Evolutionary conservation across 2,797 vertebrate genomes (phyloP), one percentile per base, ranked within the genome.

Genomic region (Craterocephalus amniculus): DNA sequence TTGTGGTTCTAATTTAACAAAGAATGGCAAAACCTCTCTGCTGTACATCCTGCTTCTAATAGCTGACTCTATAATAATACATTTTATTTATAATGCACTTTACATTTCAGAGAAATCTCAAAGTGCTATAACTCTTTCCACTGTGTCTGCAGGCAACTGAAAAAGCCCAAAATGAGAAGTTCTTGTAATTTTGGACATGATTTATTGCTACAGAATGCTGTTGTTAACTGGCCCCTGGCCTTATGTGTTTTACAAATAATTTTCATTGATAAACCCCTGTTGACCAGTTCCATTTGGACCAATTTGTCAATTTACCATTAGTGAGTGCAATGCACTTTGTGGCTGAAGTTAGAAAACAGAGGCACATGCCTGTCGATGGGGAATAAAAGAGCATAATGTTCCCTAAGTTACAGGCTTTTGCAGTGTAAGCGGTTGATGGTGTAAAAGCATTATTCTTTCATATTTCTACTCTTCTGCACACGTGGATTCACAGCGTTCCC

Each of bases 1-100:
- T 62, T 68, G 66, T 84, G 75, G 43, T 76, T 87, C 36, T 81
- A 66, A 76, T 85, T 78, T 73, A 86, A 81, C 64, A 66, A 78
- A 66, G 65, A 77, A n/a, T 22, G 63, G 26, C 56, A 57, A 73
- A 65, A 74, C 72, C 8, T 58, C 26, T 67, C 12, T 43, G 52
- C 24, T 58, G 32, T 35, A 1, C 24, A 29, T 74, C 76, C 11
- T 67, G 70, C 72, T 74, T 32, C 67, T 31, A 79, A 84, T 74
- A 81, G 68, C 73, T 59, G 51, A 76, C 67, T 74, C 45, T 52
- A 32, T n/a, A n/a, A n/a, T n/a, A n/a, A n/a, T n/a, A n/a, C n/a
- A n/a, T n/a, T n/a, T n/a, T n/a, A n/a, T n/a, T n/a, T n/a, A n/a
- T n/a, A n/a, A n/a, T n/a, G n/a, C n/a, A n/a, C n/a, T n/a, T n/a